Evolutionary conservation across 2,113 vertebrate species (phyloP).

Genomic region (Recurvirostra avosetta): DNA sequence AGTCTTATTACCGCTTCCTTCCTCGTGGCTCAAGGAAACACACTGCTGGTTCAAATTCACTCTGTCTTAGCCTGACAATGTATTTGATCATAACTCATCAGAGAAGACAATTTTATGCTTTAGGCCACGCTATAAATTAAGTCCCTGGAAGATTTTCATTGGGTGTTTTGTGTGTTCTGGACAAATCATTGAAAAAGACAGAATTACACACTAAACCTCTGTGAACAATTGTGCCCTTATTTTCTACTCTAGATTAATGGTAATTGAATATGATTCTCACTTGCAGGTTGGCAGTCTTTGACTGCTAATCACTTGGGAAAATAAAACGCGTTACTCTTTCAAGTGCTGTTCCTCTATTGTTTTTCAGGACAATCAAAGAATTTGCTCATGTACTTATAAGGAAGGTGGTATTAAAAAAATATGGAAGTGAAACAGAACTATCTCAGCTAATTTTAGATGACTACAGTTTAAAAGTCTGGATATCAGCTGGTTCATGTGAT

Average conservation of each 20-base stretch:
- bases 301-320: neutral
- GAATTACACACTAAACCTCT: neutral
- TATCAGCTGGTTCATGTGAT: neutral
- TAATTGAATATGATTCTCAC: neutral
- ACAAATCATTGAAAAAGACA: neutral
- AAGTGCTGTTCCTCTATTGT: neutral
- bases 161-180: neutral
- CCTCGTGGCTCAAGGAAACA: neutral
- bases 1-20: neutral
- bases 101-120: neutral
- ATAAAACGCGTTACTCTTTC: neutral
- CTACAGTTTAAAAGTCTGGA: neutral
- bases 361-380: neutral
- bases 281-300: neutral
- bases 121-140: neutral
- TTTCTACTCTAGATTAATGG: neutral
- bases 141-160: neutral
- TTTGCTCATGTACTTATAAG: neutral
- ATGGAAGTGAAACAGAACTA: neutral
- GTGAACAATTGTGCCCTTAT: neutral
- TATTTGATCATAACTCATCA: neutral
- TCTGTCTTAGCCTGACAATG: neutral
- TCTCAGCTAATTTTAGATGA: neutral
- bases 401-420: neutral
- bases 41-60: neutral